Evolutionary conservation across 2,888 invertebrate genomes (phyloP).

Genomic region (Chrysotoxum bicinctum): DNA sequence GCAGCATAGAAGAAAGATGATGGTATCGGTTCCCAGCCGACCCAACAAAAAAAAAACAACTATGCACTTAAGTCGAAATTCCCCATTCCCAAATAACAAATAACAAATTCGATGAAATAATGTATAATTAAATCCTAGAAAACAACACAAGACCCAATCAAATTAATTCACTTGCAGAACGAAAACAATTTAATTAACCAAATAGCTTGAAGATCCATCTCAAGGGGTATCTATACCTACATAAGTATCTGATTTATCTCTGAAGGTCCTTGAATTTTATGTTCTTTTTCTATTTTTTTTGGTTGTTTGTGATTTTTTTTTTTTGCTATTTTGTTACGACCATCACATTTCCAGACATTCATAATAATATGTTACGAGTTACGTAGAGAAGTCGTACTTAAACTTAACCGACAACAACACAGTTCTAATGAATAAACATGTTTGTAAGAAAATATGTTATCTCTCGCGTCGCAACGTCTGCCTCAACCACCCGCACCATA

Average conservation of each 20-base stretch:
- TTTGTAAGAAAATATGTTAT: slow-evolving; percentile 67
- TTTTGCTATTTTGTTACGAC: background rate
- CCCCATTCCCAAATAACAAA: too few species aligned
- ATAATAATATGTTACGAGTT: slow-evolving; percentile 40
- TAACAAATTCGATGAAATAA: background rate
- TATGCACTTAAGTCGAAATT: too few species aligned
- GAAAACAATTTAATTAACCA: slow-evolving; percentile 66
- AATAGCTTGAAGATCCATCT: slow-evolving; percentile 54
- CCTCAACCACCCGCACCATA: background rate
- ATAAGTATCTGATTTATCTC: background rate
- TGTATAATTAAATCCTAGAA: background rate
- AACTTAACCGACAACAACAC: slow-evolving; percentile 28
- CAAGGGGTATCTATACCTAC: background rate
- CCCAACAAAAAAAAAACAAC: too few species aligned
- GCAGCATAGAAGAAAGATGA: too few species aligned
- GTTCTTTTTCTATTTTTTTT: background rate
- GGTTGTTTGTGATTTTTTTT: background rate
- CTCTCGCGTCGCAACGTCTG: slow-evolving; percentile 18
- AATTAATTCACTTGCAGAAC: slow-evolving; percentile 39
- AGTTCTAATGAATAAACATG: slow-evolving; percentile 70
- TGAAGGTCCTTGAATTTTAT: slow-evolving; percentile 11
- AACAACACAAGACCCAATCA: background rate
- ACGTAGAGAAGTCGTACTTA: slow-evolving; percentile 26
- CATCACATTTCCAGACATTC: slow-evolving; percentile 16
- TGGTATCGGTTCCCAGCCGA: too few species aligned